Evolutionary conservation across 2,888 invertebrate species (phyloP).

Genomic region (Rapana venosa): DNA sequence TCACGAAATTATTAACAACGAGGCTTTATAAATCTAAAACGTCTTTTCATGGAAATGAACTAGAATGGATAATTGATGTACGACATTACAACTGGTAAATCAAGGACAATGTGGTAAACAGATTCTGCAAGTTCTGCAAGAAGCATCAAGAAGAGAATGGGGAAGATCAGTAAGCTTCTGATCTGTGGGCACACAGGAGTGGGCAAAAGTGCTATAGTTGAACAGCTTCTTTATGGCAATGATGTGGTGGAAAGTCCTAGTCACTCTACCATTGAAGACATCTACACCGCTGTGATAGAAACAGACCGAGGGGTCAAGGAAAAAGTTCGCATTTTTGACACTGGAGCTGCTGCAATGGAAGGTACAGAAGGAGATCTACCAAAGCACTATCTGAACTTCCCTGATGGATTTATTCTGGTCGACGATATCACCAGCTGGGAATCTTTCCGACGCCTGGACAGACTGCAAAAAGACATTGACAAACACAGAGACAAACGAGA

Average conservation of each 20-base stretch:
- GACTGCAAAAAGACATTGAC: conserved; percentile 96
- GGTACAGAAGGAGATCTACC: conserved; percentile 83
- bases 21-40: too few relatives aligned
- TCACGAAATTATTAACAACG: too few relatives aligned
- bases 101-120: too few relatives aligned
- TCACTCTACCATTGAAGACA: conserved; percentile 92
- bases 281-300: conserved; percentile 95
- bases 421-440: conserved; percentile 93
- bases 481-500: conserved; percentile 97
- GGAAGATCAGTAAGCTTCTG: conserved; percentile 84
- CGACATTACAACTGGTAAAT: too few relatives aligned
- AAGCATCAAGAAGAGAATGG: too few relatives aligned
- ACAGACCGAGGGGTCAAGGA: conserved; percentile 94
- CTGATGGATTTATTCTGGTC: conserved; percentile 93
- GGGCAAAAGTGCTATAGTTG: conserved; percentile 95
- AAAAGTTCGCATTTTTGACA: conserved; percentile 95
- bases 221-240: conserved; percentile 95
- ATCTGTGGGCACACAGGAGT: conserved; percentile 96
- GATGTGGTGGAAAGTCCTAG: conserved; percentile 77
- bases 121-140: too few relatives aligned
- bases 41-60: too few relatives aligned
- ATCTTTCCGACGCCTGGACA: conserved; percentile 92
- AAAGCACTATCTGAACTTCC: conserved; percentile 88
- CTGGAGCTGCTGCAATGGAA: conserved; percentile 87
- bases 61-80: too few relatives aligned